phyloP scores from a whole-genome alignment of 2,888 invertebrate species.

The Physocephala rufipes region DNA sequence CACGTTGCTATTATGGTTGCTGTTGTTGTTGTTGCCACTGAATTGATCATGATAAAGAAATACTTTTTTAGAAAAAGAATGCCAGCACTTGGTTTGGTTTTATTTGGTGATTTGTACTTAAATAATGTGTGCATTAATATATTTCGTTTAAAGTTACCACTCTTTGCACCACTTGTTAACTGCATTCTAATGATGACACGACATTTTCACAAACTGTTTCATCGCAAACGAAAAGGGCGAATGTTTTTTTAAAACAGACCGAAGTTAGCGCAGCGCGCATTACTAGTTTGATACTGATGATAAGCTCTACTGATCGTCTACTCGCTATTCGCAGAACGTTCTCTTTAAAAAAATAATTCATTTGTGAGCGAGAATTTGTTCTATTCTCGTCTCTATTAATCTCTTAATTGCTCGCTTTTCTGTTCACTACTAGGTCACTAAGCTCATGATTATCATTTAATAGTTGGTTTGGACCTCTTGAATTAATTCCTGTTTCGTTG shows the following conservation, averaged over 20 bases:
- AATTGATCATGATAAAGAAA: too few species aligned
- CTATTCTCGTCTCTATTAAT: too few species aligned
- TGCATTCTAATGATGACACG: conserved; percentile 3
- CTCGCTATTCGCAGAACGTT: not conserved
- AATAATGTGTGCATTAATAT: too few species aligned
- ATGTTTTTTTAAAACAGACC: not conserved
- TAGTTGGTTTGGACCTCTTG: too few species aligned
- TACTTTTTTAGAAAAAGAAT: too few species aligned
- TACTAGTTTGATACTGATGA: conserved; percentile 26
- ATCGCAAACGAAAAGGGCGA: not conserved
- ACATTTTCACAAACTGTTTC: not conserved
- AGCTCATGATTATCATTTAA: too few species aligned
- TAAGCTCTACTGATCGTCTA: not conserved
- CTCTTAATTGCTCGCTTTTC: too few species aligned
- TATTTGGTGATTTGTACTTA: too few species aligned
- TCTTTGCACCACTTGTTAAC: not conserved
- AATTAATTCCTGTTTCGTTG: too few species aligned
- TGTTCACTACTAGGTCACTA: too few species aligned
- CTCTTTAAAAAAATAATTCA: too few species aligned
- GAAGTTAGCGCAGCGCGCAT: not conserved
- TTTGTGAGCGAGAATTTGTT: not conserved
- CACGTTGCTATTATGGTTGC: not conserved
- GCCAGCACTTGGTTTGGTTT: too few species aligned
- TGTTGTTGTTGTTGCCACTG: conserved; percentile 9
- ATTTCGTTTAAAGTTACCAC: not conserved